phyloP scores from a whole-genome alignment of 2,113 vertebrate species.

The Rhombomys opimus region DNA sequence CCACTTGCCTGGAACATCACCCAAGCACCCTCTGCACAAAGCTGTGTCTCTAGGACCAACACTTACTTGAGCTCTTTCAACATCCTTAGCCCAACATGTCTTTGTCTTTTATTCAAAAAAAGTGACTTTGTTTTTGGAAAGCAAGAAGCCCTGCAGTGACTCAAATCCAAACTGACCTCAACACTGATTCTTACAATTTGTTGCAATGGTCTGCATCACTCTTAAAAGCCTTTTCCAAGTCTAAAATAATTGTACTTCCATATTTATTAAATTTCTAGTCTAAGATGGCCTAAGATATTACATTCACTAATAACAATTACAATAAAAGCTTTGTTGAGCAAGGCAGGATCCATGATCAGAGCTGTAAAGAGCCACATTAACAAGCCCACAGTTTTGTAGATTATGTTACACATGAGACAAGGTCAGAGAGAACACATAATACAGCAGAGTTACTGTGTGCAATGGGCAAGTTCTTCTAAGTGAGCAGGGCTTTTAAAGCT shows the following conservation, averaged over 20 bases:
- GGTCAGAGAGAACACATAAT: background rate
- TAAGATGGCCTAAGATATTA: slow-evolving; percentile 49
- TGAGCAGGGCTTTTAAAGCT: background rate
- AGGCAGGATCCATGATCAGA: background rate
- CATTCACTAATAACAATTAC: slow-evolving; percentile 32
- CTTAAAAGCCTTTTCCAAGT: background rate
- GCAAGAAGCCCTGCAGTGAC: background rate
- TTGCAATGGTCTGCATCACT: background rate
- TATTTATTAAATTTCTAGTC: slow-evolving; percentile 41
- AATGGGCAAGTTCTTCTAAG: background rate
- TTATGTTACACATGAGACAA: background rate
- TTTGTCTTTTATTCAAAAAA: slow-evolving; percentile 21
- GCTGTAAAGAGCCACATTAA: background rate
- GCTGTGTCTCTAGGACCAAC: background rate
- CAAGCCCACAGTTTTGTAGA: background rate
- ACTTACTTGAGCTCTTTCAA: background rate
- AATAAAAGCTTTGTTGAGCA: background rate
- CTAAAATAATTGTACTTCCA: slow-evolving; percentile 14
- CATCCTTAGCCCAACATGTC: background rate
- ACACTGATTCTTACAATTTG: background rate
- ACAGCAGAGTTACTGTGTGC: background rate
- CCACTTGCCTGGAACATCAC: background rate
- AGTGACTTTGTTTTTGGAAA: background rate
- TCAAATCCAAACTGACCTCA: background rate
- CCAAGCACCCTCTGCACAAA: background rate